A percentile compares a stretch with the other conserved stretches of the same genome.
These are phyloP conservation scores for Balanococcus diminutus DNA, from an alignment of 2,888 invertebrate genomes.

Conservation along the genomic window DNA sequence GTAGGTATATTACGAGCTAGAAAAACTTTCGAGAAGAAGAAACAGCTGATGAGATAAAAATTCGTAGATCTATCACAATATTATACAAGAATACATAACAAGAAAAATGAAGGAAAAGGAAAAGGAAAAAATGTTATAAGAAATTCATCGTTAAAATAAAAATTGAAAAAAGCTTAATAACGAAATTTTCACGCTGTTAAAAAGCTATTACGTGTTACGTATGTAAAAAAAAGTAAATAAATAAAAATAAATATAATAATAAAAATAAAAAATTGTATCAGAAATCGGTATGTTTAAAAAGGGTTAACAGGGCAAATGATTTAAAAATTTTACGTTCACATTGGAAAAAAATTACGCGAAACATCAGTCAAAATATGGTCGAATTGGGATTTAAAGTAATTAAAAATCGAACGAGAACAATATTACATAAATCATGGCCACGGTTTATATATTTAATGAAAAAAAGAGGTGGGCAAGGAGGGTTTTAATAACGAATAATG, in stretches of 20 bases:
- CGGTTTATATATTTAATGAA: background rate
- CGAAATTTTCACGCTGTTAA: background rate
- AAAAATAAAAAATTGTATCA: background rate
- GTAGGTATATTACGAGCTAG: background rate
- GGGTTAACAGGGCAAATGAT: background rate
- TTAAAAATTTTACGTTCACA: background rate
- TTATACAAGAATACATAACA: slow-evolving; percentile 26
- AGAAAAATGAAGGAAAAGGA: background rate
- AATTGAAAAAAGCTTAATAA: background rate
- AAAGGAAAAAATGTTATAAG: background rate
- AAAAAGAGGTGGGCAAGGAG: background rate
- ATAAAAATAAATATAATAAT: background rate
- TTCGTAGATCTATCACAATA: slow-evolving; percentile 32
- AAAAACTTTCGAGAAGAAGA: background rate
- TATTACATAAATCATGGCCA: background rate
- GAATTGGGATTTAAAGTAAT: background rate
- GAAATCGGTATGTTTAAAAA: background rate
- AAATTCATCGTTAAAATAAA: background rate
- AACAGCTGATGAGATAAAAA: background rate
- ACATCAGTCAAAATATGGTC: slow-evolving; percentile 39
- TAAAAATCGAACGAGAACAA: slow-evolving; percentile 12
- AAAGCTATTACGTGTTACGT: slow-evolving; percentile 6
- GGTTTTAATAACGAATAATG: background rate
- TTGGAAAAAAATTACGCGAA: slow-evolving; percentile 8
- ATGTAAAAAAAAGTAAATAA: slow-evolving; percentile 7